A percentile compares a stretch with the other conserved stretches of the same genome.
Evolutionary conservation across 2,888 invertebrate species (phyloP).

Genomic region (Drosophila pegasa): DNA sequence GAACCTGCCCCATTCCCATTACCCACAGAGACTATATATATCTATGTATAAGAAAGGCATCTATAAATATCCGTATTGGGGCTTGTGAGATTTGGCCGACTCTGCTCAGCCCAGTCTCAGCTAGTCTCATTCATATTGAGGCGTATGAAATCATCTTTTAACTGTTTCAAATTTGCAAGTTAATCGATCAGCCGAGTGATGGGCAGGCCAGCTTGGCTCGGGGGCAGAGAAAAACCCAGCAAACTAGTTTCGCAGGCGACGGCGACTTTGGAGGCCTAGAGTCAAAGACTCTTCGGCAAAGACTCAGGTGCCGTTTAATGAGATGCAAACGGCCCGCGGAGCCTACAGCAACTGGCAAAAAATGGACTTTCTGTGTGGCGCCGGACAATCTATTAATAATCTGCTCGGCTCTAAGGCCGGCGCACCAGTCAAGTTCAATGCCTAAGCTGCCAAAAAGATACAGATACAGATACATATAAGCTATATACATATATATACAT

Average conservation of each 20-base stretch:
- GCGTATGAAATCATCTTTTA: slow-evolving; percentile 49
- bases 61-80: too few relatives aligned
- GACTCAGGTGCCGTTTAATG: slow-evolving; percentile 66
- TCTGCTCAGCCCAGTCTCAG: too few relatives aligned
- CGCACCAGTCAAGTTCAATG: slow-evolving; percentile 76
- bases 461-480: slow-evolving; percentile 7
- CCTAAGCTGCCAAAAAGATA: slow-evolving; percentile 45
- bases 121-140: slow-evolving; percentile 33
- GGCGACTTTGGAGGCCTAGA: slow-evolving; percentile 41
- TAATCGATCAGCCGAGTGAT: slow-evolving; percentile 49
- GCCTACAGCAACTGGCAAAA: slow-evolving; percentile 47
- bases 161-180: slow-evolving; percentile 53
- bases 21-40: too few relatives aligned
- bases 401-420: slow-evolving; percentile 25
- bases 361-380: slow-evolving; percentile 16
- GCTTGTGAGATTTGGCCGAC: too few relatives aligned
- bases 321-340: slow-evolving; percentile 46
- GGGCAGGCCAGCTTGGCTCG: slow-evolving; percentile 15
- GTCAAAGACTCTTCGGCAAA: too few relatives aligned
- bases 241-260: slow-evolving; percentile 37
- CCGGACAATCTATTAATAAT: slow-evolving; percentile 30
- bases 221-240: slow-evolving; percentile 42
- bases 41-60: too few relatives aligned
- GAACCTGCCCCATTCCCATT: too few relatives aligned
- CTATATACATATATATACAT: background rate